Conservation (phyloP, 1,140 invertebrate species). For the Apolygus lucorum region DNA sequence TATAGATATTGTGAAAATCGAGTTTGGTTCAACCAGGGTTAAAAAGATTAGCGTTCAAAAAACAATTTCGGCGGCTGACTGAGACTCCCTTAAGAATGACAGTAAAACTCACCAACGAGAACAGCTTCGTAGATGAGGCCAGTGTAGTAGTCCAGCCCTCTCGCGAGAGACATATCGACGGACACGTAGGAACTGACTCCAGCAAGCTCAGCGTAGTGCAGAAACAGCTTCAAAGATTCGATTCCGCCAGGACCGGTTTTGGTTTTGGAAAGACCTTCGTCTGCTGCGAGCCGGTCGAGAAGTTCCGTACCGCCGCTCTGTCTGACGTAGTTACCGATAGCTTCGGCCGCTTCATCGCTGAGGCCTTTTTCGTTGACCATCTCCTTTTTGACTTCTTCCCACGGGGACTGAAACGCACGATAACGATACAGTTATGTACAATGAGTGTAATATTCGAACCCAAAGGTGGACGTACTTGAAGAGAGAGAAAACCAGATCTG, state of each 20-base stretch:
- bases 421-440: too few relatives aligned
- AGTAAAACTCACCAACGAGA: conserved; percentile 62
- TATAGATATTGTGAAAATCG: too few relatives aligned
- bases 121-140: conserved; percentile 98
- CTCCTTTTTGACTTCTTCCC: conserved; percentile 90
- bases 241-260: conserved; percentile 58
- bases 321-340: conserved; percentile 85
- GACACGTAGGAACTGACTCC: conserved; percentile 65
- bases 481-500: too few relatives aligned
- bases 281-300: conserved; percentile 61
- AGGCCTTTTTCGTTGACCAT: conserved; percentile 93
- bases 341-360: conserved; percentile 66
- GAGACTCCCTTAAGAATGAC: too few relatives aligned
- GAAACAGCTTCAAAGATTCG: conserved; percentile 73
- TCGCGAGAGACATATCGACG: conserved; percentile 93
- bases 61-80: too few relatives aligned
- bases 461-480: too few relatives aligned
- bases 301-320: conserved; percentile 66
- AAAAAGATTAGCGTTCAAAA: too few relatives aligned
- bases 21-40: too few relatives aligned
- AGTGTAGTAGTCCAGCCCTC: conserved; percentile 98
- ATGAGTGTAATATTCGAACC: too few relatives aligned
- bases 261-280: conserved; percentile 52
- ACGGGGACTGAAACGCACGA: conserved; percentile 48
- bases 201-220: conserved; percentile 77